Conservation (phyloP, 1,140 invertebrate genomes). For the Conus betulinus region DNA sequence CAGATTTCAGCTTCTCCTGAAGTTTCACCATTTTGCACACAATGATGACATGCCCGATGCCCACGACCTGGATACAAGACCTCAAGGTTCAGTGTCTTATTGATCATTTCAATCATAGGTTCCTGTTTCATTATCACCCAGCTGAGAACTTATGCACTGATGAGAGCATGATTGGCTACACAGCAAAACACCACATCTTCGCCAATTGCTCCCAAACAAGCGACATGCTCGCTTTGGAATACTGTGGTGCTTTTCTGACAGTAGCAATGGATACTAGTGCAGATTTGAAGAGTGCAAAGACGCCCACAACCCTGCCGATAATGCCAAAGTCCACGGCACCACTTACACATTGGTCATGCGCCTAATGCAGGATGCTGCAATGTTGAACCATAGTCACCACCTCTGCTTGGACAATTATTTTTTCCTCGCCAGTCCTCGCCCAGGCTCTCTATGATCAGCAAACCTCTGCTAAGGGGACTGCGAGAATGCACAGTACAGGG, state of each 20-base stretch:
- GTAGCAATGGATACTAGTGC: neutral
- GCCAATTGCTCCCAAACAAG: neutral
- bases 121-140: neutral
- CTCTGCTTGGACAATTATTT: neutral
- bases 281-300: conserved; percentile 6
- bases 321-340: neutral
- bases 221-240: conserved; percentile 18
- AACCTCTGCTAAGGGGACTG: neutral
- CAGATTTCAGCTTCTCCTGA: neutral
- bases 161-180: conserved; percentile 12
- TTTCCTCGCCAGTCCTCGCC: neutral
- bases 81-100: neutral
- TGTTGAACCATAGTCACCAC: neutral
- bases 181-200: conserved; percentile 7
- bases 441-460: neutral
- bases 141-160: neutral
- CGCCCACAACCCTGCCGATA: neutral
- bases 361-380: neutral
- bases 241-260: neutral
- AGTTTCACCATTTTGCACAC: neutral
- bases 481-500: neutral
- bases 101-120: neutral
- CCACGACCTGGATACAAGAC: neutral
- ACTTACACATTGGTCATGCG: neutral
- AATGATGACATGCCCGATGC: neutral